A percentile compares a stretch with the other conserved stretches of the same genome.
These are phyloP conservation scores for Dipus sagitta DNA, from an alignment of 2,797 vertebrate species.

Conservation along the genomic window DNA sequence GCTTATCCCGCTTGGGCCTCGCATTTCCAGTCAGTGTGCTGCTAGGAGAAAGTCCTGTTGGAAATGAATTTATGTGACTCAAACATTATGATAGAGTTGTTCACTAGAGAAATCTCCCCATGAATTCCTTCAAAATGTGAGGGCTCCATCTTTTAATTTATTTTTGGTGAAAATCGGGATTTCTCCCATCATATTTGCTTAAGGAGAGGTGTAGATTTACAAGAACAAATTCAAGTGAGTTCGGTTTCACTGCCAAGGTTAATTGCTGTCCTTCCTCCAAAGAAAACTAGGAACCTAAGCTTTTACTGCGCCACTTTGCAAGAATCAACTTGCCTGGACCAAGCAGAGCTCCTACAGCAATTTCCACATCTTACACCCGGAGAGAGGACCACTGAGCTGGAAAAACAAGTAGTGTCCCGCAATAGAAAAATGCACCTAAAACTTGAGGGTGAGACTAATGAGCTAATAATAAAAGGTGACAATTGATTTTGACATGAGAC, in stretches of 20 bases:
- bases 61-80: not conserved
- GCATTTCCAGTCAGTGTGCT: accelerated
- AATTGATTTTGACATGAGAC: not conserved
- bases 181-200: constrained; percentile 64
- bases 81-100: not conserved
- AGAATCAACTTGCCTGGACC: not conserved
- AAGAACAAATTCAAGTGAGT: constrained; percentile 56
- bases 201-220: constrained; percentile 61
- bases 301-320: not conserved
- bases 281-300: not conserved
- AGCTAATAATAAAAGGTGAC: constrained; percentile 1
- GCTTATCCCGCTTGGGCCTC: not conserved
- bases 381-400: not conserved
- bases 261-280: constrained; percentile 46
- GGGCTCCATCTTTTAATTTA: constrained; percentile 67
- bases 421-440: not conserved
- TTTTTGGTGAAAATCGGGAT: constrained; percentile 73
- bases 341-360: not conserved
- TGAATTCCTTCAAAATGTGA: constrained; percentile 57
- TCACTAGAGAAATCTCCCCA: constrained; percentile 28
- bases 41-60: not conserved
- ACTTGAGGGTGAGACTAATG: not conserved
- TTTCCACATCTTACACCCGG: not conserved
- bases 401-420: not conserved
- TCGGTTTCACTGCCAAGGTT: constrained; percentile 68